Percentiles rank a stretch among this genome's conserved stretches.
Evolutionary conservation across 2,888 invertebrate species (phyloP).

Genomic region (Pollenia labialis): DNA sequence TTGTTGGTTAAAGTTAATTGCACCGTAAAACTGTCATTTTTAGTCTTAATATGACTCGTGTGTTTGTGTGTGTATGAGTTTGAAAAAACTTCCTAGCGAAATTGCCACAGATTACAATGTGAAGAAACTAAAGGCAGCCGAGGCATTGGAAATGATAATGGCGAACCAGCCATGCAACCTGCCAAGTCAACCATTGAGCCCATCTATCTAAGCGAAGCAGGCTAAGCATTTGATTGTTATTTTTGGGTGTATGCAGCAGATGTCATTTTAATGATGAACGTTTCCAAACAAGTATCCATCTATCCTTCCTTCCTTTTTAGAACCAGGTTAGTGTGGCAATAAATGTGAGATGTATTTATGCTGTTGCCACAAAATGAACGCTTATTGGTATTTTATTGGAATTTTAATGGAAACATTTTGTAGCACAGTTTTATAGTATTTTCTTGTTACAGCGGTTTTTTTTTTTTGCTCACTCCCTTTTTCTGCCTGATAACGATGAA

Average conservation of each 20-base stretch:
- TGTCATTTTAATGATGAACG: constrained; percentile 73
- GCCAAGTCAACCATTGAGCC: constrained; percentile 20
- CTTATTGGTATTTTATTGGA: constrained; percentile 74
- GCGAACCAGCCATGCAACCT: constrained; percentile 24
- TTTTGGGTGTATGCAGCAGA: constrained; percentile 55
- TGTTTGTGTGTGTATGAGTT: neutral
- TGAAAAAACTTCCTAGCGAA: neutral
- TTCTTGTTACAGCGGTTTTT: constrained; percentile 21
- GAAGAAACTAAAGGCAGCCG: constrained; percentile 24
- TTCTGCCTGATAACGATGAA: constrained; percentile 20
- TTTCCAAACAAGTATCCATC: constrained; percentile 16
- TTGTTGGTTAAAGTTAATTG: constrained; percentile 71
- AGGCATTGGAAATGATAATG: constrained; percentile 41
- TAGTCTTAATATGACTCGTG: constrained; percentile 45
- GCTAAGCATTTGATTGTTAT: constrained; percentile 50
- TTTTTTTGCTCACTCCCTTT: constrained; percentile 1
- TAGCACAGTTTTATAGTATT: constrained; percentile 60
- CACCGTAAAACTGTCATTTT: constrained; percentile 72
- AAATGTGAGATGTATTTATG: constrained; percentile 35
- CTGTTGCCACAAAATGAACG: constrained; percentile 59
- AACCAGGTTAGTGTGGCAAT: constrained; percentile 44
- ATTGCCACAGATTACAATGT: constrained; percentile 59
- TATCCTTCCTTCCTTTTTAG: neutral
- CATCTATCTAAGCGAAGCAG: constrained; percentile 23
- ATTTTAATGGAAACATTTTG: constrained; percentile 73